Evolutionary conservation across 2,113 vertebrate species (phyloP).

Genomic region (Marcusenius ussheri): DNA sequence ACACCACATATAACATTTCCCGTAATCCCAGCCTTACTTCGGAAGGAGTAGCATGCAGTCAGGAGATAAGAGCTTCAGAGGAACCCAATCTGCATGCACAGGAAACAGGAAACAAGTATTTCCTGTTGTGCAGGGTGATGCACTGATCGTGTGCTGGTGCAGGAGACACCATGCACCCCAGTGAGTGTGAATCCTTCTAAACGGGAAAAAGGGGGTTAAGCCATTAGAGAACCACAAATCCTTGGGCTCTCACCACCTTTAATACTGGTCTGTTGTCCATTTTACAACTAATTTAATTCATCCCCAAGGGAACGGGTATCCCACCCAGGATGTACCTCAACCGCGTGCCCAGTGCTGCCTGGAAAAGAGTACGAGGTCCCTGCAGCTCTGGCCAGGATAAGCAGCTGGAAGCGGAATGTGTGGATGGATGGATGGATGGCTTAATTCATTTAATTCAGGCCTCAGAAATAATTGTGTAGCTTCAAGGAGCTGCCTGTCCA

Average conservation of each 20-base stretch:
- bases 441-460: background rate
- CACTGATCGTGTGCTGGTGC: background rate
- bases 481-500: background rate
- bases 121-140: background rate
- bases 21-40: background rate
- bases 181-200: background rate
- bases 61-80: background rate
- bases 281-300: background rate
- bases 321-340: background rate
- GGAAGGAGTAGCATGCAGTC: background rate
- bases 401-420: background rate
- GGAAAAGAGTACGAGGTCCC: background rate
- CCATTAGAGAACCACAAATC: background rate
- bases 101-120: background rate
- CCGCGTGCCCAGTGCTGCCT: background rate
- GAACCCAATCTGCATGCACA: background rate
- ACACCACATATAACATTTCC: background rate
- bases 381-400: background rate
- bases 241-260: background rate
- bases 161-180: background rate
- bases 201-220: background rate
- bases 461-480: background rate
- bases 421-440: background rate
- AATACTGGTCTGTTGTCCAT: background rate
- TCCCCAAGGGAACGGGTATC: background rate